These are phyloP conservation scores for Agapornis roseicollis DNA, from an alignment of 2,113 vertebrate genomes.

Conservation along the genomic window DNA sequence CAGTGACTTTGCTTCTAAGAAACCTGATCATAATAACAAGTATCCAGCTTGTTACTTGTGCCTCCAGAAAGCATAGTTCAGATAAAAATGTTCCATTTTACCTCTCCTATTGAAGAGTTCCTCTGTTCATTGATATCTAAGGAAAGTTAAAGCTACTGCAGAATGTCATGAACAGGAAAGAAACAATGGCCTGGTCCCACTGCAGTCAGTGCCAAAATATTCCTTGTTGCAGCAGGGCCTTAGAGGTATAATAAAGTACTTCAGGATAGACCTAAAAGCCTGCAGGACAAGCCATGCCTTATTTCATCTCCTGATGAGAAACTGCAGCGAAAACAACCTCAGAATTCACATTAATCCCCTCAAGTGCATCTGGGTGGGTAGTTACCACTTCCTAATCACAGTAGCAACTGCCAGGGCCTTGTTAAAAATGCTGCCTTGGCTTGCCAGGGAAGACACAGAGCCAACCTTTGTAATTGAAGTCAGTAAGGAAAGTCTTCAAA, in stretches of 20 bases:
- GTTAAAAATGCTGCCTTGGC: background rate
- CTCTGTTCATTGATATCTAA: background rate
- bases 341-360: background rate
- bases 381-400: background rate
- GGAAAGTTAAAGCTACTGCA: background rate
- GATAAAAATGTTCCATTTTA: background rate
- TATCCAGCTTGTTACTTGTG: background rate
- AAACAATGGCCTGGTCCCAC: background rate
- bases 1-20: background rate
- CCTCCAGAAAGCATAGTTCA: background rate
- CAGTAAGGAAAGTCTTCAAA: background rate
- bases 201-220: background rate
- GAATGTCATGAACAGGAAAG: background rate
- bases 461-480: background rate
- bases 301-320: background rate
- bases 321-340: background rate
- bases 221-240: background rate
- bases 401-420: background rate
- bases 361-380: background rate
- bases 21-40: background rate
- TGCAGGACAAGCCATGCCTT: background rate
- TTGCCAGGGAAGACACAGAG: background rate
- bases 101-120: background rate
- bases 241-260: background rate
- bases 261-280: background rate